Evolutionary conservation across 2,797 vertebrate species (phyloP), one percentile per base, ranked within the genome.

Genomic region (Falco rusticolus): DNA sequence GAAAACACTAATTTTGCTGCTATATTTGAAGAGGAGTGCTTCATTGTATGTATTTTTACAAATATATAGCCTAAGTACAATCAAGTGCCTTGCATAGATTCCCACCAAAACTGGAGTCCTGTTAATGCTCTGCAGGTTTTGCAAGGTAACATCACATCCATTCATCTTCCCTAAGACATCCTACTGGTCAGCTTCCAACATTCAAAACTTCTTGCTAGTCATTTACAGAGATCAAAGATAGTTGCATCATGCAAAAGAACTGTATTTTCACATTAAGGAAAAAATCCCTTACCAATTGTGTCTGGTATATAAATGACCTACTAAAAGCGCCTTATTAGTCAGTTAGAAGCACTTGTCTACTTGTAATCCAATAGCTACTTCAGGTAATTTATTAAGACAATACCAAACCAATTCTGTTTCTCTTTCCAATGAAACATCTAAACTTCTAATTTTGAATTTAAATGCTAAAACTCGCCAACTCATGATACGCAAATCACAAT

Each of bases 181-280:
- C 70, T 51, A 41, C 80, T 39, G 13, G 65, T 89, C 77, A 63
- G 53, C 61, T 93, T 72, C 68, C 4, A 8, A 83, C 68, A 50
- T 53, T 51, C 54, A 50, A 65, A n/a, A 80, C 92, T 89, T 95
- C 72, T 87, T 90, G 75, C 59, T 51, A 87, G 84, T 82, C 93
- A 95, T 88, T 95, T 95, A 56, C 79, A 90, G 88, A 97, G 89
- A 96, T 80, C 94, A 92, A 94, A 97, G 86, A 54, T 45, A 95
- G 64, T 51, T 71, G 87, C n/a, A 53, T 51, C 69, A 50, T 50
- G 69, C 90, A 84, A 84, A 53, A 91, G 45, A 65, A 47, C 41
- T 53, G 33, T 21, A 64, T 78, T 92, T 94, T 84, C 89, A 83
- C 56, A 92, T 45, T 79, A 78, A 80, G 63, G 51, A 57, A 95